Conservation (phyloP, 2,113 vertebrate genomes). For the Nothocercus nigrocapillus region DNA sequence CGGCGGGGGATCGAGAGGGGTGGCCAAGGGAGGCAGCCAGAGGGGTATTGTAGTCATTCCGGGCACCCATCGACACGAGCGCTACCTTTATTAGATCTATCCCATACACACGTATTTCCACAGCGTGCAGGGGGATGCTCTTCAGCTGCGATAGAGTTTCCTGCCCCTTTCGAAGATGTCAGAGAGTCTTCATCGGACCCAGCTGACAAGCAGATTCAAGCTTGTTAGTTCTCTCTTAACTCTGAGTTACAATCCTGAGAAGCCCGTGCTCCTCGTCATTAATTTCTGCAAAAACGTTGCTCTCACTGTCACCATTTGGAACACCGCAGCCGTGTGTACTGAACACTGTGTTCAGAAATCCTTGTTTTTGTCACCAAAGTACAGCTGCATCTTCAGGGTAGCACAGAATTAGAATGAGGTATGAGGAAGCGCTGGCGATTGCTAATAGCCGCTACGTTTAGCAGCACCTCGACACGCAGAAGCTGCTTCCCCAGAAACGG, state of each 20-base stretch:
- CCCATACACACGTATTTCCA: not conserved
- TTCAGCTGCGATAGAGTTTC: not conserved
- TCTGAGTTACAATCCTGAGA: not conserved
- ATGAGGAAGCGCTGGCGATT: not conserved
- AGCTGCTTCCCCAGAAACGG: not conserved
- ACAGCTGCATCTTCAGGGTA: slow-evolving; percentile 11
- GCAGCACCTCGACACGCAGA: not conserved
- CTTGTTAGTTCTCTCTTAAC: not conserved
- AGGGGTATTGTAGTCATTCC: not conserved
- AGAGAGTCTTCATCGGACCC: not conserved
- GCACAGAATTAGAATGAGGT: slow-evolving; percentile 26
- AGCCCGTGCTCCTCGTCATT: not conserved
- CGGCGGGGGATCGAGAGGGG: not conserved
- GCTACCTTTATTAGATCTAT: slow-evolving; percentile 27
- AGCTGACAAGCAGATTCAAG: not conserved
- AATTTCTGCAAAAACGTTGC: slow-evolving; percentile 26
- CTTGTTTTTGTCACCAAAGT: slow-evolving; percentile 51
- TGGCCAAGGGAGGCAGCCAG: not conserved
- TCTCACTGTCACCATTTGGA: slow-evolving; percentile 31
- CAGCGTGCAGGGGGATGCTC: not conserved
- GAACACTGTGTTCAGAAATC: slow-evolving; percentile 27
- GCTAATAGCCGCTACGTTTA: not conserved
- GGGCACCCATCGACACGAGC: slow-evolving; percentile 27
- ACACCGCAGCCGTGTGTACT: not conserved
- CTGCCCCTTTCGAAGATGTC: not conserved